These are phyloP conservation scores for Dipodomys merriami DNA, from an alignment of 2,113 vertebrate species.

Conservation along the genomic window DNA sequence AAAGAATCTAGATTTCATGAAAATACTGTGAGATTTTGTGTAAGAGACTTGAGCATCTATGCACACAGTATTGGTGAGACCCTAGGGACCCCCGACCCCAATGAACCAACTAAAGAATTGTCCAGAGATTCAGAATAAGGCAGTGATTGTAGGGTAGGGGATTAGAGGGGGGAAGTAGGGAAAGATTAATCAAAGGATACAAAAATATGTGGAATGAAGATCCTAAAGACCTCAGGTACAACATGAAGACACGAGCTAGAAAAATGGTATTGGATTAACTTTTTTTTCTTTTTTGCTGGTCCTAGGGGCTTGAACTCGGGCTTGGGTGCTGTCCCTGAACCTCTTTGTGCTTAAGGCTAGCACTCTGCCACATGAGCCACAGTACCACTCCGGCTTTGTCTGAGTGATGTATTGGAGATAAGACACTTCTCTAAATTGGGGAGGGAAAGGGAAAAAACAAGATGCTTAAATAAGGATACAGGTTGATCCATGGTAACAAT, in stretches of 20 bases:
- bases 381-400: no score
- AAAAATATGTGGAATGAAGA: not conserved
- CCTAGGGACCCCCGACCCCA: not conserved
- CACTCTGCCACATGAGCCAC: no score
- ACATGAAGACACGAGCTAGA: not conserved
- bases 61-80: not conserved
- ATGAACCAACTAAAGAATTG: not conserved
- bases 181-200: not conserved
- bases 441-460: no score
- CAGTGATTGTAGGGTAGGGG: not conserved
- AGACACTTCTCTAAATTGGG: no score
- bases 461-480: no score
- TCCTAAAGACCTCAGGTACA: not conserved
- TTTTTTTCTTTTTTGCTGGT: not conserved
- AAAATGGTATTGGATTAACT: not conserved
- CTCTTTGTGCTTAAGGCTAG: no score
- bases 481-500: no score
- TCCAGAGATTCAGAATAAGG: not conserved
- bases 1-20: not conserved
- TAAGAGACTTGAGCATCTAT: not conserved
- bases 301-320: no score
- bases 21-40: not conserved
- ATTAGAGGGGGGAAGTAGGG: not conserved
- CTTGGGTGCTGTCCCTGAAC: no score
- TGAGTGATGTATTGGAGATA: no score